These are phyloP conservation scores for Muscicapa striata DNA, from an alignment of 2,797 vertebrate species.

Conservation along the genomic window DNA sequence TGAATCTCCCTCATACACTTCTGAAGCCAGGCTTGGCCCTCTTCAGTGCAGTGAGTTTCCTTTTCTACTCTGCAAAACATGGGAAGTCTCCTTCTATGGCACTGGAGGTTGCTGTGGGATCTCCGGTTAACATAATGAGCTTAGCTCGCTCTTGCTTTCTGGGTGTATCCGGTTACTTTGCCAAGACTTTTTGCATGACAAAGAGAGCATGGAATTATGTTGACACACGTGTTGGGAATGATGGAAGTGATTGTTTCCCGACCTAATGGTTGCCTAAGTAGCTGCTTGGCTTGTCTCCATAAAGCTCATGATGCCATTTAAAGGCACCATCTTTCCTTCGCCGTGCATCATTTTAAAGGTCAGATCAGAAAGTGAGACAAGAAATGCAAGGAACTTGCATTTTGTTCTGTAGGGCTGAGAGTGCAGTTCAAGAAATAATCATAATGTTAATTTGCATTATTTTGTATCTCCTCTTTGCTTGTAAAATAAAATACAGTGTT, in stretches of 20 bases:
- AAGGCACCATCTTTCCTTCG: not conserved
- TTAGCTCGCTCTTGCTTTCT: slow-evolving; percentile 65
- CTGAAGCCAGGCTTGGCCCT: slow-evolving; percentile 9
- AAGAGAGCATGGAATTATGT: slow-evolving; percentile 73
- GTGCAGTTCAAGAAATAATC: not conserved
- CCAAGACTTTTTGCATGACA: slow-evolving; percentile 71
- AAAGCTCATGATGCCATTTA: slow-evolving; percentile 24
- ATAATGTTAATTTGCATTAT: not conserved
- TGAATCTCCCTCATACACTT: not conserved
- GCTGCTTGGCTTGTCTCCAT: slow-evolving; percentile 63
- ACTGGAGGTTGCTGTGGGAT: slow-evolving; percentile 60
- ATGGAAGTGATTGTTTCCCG: slow-evolving; percentile 62
- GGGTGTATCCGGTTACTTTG: slow-evolving; percentile 68
- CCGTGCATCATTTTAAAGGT: not conserved
- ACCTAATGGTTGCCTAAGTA: slow-evolving; percentile 72
- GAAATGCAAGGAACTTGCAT: not conserved
- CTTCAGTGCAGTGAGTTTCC: not conserved
- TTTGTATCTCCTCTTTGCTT: not conserved
- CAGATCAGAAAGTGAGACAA: not conserved
- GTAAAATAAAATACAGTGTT: not conserved
- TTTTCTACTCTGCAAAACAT: slow-evolving; percentile 20
- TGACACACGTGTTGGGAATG: slow-evolving; percentile 73
- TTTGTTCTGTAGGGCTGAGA: not conserved
- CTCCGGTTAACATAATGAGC: slow-evolving; percentile 67
- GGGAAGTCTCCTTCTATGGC: slow-evolving; percentile 55